phyloP scores from a whole-genome alignment of 2,113 vertebrate genomes.

The Aldabrachelys gigantea region DNA sequence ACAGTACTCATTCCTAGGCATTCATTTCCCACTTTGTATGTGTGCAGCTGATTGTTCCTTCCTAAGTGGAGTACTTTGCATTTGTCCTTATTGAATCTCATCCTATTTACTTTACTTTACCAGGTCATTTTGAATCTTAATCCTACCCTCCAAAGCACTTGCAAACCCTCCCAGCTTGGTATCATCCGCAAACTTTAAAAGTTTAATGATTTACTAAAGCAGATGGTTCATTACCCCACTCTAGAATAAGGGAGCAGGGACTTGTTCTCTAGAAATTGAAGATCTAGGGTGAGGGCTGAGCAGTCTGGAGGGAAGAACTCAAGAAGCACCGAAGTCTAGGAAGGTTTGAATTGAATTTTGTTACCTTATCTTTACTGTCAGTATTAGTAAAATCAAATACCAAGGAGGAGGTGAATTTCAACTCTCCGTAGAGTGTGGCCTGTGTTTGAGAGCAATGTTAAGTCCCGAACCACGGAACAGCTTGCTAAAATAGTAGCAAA shows the following conservation, averaged over 20 bases:
- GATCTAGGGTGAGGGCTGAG: fast-evolving
- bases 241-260: background rate
- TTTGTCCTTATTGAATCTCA: background rate
- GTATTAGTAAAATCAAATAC: background rate
- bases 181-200: background rate
- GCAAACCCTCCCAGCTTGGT: background rate
- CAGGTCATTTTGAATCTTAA: background rate
- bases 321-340: background rate
- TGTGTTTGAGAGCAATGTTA: slow-evolving; percentile 21
- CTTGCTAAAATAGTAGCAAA: slow-evolving; percentile 68
- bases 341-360: background rate
- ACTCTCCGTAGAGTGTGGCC: background rate
- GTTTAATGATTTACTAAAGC: background rate
- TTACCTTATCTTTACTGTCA: background rate
- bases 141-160: background rate
- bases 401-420: background rate
- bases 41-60: background rate
- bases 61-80: background rate
- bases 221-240: background rate
- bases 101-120: background rate
- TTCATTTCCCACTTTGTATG: background rate
- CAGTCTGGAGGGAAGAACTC: background rate
- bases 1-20: background rate
- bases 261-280: background rate
- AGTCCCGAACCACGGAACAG: background rate